A percentile compares a stretch with the other conserved stretches of the same genome.
phyloP scores from a whole-genome alignment of 2,113 vertebrate species.

The Balaenoptera acutorostrata region DNA sequence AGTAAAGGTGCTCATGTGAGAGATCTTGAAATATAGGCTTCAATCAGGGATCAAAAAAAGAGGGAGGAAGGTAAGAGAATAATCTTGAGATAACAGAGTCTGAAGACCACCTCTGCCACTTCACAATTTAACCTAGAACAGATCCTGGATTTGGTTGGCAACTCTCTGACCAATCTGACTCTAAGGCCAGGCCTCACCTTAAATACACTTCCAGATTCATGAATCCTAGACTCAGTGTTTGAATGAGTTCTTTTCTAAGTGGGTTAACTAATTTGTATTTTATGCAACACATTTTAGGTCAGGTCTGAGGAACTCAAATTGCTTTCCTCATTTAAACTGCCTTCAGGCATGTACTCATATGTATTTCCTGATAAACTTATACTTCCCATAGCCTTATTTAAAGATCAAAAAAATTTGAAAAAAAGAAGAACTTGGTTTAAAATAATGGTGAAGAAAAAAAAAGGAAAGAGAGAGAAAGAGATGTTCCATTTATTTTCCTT shows the following conservation, averaged over 20 bases:
- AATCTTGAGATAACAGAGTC: not conserved
- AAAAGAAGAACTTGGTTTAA: not conserved
- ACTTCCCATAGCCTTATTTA: conserved; percentile 46
- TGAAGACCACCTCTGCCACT: not conserved
- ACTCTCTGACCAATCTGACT: not conserved
- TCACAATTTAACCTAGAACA: not conserved
- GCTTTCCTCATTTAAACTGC: conserved; percentile 72
- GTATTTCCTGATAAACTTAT: conserved; percentile 58
- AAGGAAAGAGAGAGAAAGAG: not conserved
- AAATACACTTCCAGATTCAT: not conserved
- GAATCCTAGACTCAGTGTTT: not conserved
- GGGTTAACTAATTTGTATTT: conserved; percentile 65
- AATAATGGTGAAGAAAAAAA: conserved; percentile 37
- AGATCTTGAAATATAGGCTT: not conserved
- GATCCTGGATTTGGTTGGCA: not conserved
- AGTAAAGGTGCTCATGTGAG: not conserved
- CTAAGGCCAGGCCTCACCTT: not conserved
- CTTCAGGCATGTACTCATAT: conserved; percentile 61
- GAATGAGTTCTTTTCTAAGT: conserved; percentile 43
- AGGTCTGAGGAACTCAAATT: conserved; percentile 61
- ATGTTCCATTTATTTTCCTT: not conserved
- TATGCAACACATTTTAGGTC: conserved; percentile 63
- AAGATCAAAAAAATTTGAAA: not conserved
- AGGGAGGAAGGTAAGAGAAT: not conserved
- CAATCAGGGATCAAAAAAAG: not conserved